Conservation (phyloP, 2,888 invertebrate species). For the Stenoptilia bipunctidactyla region DNA sequence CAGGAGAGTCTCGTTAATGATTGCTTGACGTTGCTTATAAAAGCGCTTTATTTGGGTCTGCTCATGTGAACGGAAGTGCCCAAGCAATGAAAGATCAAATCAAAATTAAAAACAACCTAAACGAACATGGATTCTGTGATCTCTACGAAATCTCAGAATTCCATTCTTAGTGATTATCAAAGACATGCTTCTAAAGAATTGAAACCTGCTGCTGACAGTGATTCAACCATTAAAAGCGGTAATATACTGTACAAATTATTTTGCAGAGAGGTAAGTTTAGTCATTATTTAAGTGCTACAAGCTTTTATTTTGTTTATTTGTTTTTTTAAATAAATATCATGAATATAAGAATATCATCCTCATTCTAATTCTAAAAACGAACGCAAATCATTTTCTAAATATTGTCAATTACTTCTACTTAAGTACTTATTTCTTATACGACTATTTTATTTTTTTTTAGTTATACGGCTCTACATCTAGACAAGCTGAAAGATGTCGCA, state of each 20-base stretch:
- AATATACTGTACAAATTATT: conserved; percentile 68
- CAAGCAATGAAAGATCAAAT: neutral
- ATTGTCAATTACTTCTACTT: too few species aligned
- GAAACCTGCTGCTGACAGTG: neutral
- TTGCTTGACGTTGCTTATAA: too few species aligned
- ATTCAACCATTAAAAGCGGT: conserved; percentile 27
- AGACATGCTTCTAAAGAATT: neutral
- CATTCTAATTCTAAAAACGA: too few species aligned
- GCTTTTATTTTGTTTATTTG: conserved; percentile 6
- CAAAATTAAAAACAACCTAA: conserved; percentile 37
- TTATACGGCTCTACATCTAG: conserved; percentile 64
- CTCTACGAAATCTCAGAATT: conserved; percentile 35
- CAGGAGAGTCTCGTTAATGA: too few species aligned
- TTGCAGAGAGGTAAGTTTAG: conserved; percentile 67
- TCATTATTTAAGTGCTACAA: neutral
- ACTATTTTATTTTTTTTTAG: conserved; percentile 39
- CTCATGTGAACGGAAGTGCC: too few species aligned
- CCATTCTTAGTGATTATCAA: neutral
- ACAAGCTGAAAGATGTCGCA: conserved; percentile 48
- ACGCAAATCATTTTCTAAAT: too few species aligned
- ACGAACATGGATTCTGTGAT: conserved; percentile 62
- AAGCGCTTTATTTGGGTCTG: too few species aligned
- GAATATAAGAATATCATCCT: neutral
- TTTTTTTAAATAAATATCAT: conserved; percentile 3
- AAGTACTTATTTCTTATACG: too few species aligned